phyloP scores from a whole-genome alignment of 2,888 invertebrate species.

The Ecliptopera silaceata region DNA sequence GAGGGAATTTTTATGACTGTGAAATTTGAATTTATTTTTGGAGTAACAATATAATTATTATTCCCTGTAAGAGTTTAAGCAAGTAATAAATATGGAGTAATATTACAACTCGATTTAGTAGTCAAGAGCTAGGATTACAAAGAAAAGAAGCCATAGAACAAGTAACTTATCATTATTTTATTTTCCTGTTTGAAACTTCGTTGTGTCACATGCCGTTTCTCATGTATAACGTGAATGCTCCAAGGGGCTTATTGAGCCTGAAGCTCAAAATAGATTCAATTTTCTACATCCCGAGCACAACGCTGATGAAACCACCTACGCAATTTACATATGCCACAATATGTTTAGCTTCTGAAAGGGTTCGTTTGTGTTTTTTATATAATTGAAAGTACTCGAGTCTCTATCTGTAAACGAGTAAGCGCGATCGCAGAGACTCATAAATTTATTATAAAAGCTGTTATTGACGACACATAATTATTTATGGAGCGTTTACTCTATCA shows the following conservation, averaged over 20 bases:
- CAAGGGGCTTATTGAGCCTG: neutral
- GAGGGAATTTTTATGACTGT: constrained; percentile 16
- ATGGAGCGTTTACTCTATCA: too few species aligned
- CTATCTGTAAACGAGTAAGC: too few species aligned
- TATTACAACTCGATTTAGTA: neutral
- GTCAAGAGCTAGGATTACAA: neutral
- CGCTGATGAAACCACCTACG: constrained; percentile 19
- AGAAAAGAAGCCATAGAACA: too few species aligned
- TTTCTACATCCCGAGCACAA: constrained; percentile 30
- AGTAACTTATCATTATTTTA: neutral
- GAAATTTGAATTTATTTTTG: constrained; percentile 7
- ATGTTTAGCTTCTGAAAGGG: too few species aligned
- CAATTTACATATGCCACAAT: neutral
- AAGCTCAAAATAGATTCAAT: constrained; percentile 11
- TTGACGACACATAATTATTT: too few species aligned
- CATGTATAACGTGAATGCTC: constrained; percentile 1
- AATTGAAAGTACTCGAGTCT: too few species aligned
- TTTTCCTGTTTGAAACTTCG: neutral
- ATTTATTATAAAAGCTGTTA: too few species aligned
- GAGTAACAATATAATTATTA: neutral
- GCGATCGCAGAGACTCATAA: too few species aligned
- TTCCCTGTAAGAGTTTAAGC: neutral
- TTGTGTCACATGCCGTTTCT: constrained; percentile 8
- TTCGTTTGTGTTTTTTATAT: too few species aligned
- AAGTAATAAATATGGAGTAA: neutral